Conservation (phyloP, 1,140 invertebrate genomes). For the Cephus cinctus region DNA sequence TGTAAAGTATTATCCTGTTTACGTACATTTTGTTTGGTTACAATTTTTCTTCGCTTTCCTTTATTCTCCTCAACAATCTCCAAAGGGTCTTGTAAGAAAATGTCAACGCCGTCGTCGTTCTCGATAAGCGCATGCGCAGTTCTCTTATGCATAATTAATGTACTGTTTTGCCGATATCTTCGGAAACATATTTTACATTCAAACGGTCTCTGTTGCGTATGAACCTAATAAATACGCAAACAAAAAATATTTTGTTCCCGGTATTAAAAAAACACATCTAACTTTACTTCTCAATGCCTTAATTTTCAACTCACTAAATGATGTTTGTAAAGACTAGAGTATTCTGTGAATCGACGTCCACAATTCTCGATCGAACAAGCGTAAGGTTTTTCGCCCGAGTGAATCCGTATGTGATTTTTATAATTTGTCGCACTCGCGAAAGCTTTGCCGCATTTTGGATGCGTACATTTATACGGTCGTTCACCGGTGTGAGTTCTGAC, state of each 20-base stretch:
- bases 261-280: constrained; percentile 1
- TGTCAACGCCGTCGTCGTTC: constrained; percentile 34
- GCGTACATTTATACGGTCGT: constrained; percentile 63
- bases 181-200: constrained; percentile 61
- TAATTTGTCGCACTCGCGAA: constrained; percentile 73
- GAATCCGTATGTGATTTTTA: constrained; percentile 66
- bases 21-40: constrained; percentile 21
- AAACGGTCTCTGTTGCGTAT: constrained; percentile 65
- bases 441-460: constrained; percentile 60
- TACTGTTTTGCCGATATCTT: constrained; percentile 64
- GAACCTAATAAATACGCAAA: constrained; percentile 57
- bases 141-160: constrained; percentile 63
- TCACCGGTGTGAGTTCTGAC: constrained; percentile 65
- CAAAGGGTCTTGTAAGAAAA: constrained; percentile 29
- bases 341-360: constrained; percentile 71
- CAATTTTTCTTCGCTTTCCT: constrained; percentile 17
- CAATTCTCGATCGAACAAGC: constrained; percentile 64
- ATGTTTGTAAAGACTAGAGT: constrained; percentile 75
- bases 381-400: constrained; percentile 63
- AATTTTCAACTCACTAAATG: constrained; percentile 56
- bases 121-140: constrained; percentile 43
- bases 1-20: background rate
- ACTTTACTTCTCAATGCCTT: background rate
- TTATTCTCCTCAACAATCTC: constrained; percentile 24
- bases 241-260: constrained; percentile 3